Evolutionary conservation across 2,797 vertebrate species (phyloP).

Genomic region (Premnoplex brunnescens): DNA sequence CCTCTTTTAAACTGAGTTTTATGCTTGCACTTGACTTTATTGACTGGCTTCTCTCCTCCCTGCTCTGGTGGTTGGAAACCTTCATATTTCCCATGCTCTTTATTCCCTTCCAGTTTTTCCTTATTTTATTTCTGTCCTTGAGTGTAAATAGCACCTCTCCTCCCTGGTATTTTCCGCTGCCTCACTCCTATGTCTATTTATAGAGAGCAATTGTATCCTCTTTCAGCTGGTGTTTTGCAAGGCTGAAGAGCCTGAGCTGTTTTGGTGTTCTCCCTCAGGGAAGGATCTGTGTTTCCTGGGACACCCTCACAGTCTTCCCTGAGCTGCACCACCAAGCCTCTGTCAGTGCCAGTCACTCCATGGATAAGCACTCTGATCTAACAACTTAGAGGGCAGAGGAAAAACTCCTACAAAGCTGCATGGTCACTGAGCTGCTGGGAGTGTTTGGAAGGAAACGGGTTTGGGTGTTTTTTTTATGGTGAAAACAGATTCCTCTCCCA

Average conservation of each 20-base stretch:
- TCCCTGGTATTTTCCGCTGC: constrained; percentile 2
- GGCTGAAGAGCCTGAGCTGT: background rate
- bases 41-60: background rate
- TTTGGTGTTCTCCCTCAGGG: background rate
- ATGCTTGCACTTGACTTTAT: background rate
- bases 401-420: background rate
- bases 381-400: background rate
- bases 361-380: background rate
- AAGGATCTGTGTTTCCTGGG: background rate
- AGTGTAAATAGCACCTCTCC: background rate
- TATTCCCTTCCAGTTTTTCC: background rate
- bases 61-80: background rate
- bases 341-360: background rate
- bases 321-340: background rate
- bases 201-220: background rate
- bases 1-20: background rate
- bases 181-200: background rate
- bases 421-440: background rate
- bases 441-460: background rate
- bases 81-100: background rate
- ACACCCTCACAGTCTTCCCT: background rate
- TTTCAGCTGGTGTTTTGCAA: constrained; percentile 45
- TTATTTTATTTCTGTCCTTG: background rate
- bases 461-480: accelerated
- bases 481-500: background rate